Base-by-base conservation (phyloP, 2,113 vertebrate species). In the Pluvianellus socialis region DNA sequence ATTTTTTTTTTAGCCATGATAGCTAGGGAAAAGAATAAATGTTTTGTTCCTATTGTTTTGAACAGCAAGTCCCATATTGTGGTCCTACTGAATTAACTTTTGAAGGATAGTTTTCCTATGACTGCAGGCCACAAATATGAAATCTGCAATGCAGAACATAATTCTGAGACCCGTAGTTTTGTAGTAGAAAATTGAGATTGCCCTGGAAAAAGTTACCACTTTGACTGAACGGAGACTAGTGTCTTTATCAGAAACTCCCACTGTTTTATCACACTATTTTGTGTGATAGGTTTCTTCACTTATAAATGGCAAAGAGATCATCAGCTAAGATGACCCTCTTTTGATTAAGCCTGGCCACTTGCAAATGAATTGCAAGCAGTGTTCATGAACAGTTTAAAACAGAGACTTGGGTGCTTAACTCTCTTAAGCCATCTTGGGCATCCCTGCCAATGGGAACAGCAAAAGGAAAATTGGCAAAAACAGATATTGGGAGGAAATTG, bases 31-130 rank as follows among this genome's bases (percentile, higher is more conserved):
- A 82, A 79, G 33, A 79, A 89, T 35, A 50, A 49, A 53, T 49
- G 13, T 79, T 87, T 73, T 84, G 26, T 75, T 81, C 18, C 50
- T 75, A 45, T 85, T 89, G 66, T 81, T 88, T 95, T 44, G 59
- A 86, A 74, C 61, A 71, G 30, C 33, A 72, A 79, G 55, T 81
- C 33, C 24, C 67, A 40, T 85, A 62, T 44, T 89, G 66, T 0
- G 7, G 45, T 97, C 66, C 45, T 76, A 45, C 58, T 33, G 12
- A 87, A 56, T 73, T 79, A 65, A 53, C 45, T 89, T 87, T 85
- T 91, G 79, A 86, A 95, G 35, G 73, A 50, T 65, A 68, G 32
- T 63, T 92, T 89, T 94, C 62, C 68, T 92, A 14, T 82, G 95
- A 91, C 80, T 94, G 18, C 45, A 88, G 44, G 33, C 73, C 88